Evolutionary conservation across 2,797 vertebrate genomes (phyloP).

Genomic region (Netta rufina): DNA sequence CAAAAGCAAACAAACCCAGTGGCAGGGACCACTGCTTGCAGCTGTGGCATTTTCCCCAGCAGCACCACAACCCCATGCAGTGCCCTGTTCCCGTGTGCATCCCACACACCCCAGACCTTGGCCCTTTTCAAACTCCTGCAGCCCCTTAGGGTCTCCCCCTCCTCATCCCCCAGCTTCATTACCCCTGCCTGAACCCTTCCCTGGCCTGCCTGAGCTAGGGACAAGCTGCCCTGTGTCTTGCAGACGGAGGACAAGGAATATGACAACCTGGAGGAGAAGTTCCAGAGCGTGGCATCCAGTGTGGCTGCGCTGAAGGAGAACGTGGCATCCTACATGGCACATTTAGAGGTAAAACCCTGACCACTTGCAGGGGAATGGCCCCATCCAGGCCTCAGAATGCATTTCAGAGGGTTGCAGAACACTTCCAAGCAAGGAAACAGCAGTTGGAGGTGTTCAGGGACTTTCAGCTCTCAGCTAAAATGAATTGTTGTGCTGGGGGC

Average conservation of each 20-base stretch:
- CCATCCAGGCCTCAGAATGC: not conserved
- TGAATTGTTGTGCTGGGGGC: not conserved
- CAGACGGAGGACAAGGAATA: conserved; percentile 92
- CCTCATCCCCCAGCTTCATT: not conserved
- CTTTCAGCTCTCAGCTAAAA: not conserved
- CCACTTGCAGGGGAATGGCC: not conserved
- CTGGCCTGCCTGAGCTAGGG: not conserved
- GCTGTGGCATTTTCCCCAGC: not conserved
- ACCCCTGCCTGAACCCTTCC: not conserved
- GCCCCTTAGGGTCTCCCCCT: not conserved
- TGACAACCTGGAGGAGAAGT: conserved; percentile 85
- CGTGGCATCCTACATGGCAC: conserved; percentile 81
- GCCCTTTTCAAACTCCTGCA: not conserved
- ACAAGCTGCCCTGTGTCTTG: not conserved
- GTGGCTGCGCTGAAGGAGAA: conserved; percentile 86
- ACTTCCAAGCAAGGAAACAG: not conserved
- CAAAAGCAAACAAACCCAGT: not conserved
- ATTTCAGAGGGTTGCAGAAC: not conserved
- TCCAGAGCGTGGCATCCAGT: conserved; percentile 84
- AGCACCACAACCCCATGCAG: fast-evolving
- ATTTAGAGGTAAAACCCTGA: conserved; percentile 83
- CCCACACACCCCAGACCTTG: not conserved
- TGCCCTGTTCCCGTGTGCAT: not conserved
- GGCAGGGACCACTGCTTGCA: not conserved
- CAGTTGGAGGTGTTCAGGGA: not conserved